phyloP scores from a whole-genome alignment of 2,113 vertebrate genomes.

The Tyto alba region DNA sequence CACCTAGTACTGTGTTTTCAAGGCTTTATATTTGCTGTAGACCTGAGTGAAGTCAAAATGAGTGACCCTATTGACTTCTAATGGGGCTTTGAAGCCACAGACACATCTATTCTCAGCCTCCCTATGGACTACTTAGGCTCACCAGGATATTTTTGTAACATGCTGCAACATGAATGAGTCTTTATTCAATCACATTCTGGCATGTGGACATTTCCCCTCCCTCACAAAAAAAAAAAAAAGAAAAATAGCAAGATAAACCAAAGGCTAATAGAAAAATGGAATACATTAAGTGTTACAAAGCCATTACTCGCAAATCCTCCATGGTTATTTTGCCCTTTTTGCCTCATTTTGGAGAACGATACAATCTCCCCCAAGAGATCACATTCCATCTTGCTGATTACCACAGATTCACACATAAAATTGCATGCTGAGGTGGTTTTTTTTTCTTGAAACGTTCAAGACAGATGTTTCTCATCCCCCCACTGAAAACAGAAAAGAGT shows the following conservation, averaged over 20 bases:
- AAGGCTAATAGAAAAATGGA: not conserved
- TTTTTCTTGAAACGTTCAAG: not conserved
- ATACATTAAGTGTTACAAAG: not conserved
- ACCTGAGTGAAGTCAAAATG: not conserved
- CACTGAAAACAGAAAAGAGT: not conserved
- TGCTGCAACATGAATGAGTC: not conserved
- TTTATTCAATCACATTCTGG: not conserved
- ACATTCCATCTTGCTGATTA: slow-evolving; percentile 30
- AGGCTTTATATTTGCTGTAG: not conserved
- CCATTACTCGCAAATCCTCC: not conserved
- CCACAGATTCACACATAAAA: not conserved
- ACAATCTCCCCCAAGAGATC: not conserved
- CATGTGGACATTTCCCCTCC: not conserved
- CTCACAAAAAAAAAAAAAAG: not conserved
- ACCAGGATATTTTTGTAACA: not conserved
- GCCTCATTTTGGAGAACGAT: not conserved
- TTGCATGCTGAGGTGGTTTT: not conserved
- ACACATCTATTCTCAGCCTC: not conserved
- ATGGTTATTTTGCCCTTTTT: not conserved
- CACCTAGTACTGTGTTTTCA: not conserved
- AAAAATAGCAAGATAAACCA: not conserved
- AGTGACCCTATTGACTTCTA: not conserved
- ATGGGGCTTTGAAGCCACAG: not conserved
- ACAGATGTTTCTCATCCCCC: slow-evolving; percentile 21
- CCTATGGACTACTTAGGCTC: not conserved